phyloP scores from a whole-genome alignment of 2,113 vertebrate genomes.

The Scophthalmus maximus region DNA sequence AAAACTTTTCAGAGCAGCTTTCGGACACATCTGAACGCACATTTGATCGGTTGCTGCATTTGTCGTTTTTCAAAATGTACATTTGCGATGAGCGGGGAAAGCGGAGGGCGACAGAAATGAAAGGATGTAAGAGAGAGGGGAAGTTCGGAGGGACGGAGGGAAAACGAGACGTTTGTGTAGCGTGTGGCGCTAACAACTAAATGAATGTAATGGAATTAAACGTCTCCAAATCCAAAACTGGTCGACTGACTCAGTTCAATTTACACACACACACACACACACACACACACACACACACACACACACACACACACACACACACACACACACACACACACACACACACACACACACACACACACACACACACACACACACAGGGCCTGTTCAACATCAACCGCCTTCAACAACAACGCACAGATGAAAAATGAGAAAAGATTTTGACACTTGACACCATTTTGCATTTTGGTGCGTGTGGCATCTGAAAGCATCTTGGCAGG shows the following conservation, averaged over 20 bases:
- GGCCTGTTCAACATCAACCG: conserved; percentile 48
- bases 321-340: conserved; percentile 24
- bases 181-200: conserved; percentile 29
- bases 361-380: too few relatives aligned
- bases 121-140: too few relatives aligned
- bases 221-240: conserved; percentile 39
- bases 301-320: conserved; percentile 21
- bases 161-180: conserved; percentile 9
- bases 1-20: too few relatives aligned
- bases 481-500: neutral
- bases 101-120: too few relatives aligned
- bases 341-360: conserved; percentile 30
- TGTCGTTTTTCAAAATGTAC: too few relatives aligned
- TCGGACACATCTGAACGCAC: too few relatives aligned
- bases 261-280: conserved; percentile 25
- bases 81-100: too few relatives aligned
- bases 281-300: conserved; percentile 25
- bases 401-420: neutral
- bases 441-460: neutral
- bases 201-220: conserved; percentile 64
- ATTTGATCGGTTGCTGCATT: too few relatives aligned
- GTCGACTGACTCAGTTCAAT: conserved; percentile 49
- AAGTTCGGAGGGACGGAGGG: neutral
- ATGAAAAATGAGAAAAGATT: too few relatives aligned
- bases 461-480: neutral